A percentile compares a stretch with the other conserved stretches of the same genome.
These are phyloP conservation scores for Stenurella melanura DNA, from an alignment of 2,888 invertebrate genomes.

Conservation along the genomic window DNA sequence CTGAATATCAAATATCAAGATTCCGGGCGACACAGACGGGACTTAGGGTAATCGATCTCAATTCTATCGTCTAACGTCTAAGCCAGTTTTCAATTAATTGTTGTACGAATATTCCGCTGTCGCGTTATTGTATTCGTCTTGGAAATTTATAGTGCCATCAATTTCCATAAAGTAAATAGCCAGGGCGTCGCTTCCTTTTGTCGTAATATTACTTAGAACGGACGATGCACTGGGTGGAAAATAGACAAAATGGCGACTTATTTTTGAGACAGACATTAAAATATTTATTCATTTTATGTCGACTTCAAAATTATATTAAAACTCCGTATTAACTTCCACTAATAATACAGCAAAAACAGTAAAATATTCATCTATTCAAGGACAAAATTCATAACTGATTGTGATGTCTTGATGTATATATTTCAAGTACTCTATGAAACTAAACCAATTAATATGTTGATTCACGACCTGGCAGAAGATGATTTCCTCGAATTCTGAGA, in stretches of 20 bases:
- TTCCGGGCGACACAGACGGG: background rate
- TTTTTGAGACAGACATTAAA: too few species aligned
- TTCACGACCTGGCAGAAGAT: too few species aligned
- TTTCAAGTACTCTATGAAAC: too few species aligned
- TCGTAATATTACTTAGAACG: background rate
- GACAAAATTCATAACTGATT: too few species aligned
- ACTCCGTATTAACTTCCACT: too few species aligned
- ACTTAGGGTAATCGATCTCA: conserved; percentile 18
- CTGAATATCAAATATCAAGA: conserved; percentile 29
- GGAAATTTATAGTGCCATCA: background rate
- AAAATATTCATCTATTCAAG: too few species aligned
- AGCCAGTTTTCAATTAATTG: conserved; percentile 25
- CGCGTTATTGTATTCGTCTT: background rate
- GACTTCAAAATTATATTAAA: too few species aligned
- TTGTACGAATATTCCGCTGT: background rate
- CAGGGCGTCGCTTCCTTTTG: background rate
- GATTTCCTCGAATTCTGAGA: too few species aligned
- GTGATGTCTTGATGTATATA: too few species aligned
- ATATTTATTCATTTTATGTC: too few species aligned
- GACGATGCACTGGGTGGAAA: background rate
- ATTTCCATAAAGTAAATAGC: background rate
- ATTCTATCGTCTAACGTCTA: conserved; percentile 19
- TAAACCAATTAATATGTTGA: too few species aligned
- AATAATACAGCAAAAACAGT: too few species aligned
- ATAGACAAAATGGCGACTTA: background rate